These are phyloP conservation scores for Promerops cafer DNA, from an alignment of 2,113 vertebrate genomes.

Conservation along the genomic window DNA sequence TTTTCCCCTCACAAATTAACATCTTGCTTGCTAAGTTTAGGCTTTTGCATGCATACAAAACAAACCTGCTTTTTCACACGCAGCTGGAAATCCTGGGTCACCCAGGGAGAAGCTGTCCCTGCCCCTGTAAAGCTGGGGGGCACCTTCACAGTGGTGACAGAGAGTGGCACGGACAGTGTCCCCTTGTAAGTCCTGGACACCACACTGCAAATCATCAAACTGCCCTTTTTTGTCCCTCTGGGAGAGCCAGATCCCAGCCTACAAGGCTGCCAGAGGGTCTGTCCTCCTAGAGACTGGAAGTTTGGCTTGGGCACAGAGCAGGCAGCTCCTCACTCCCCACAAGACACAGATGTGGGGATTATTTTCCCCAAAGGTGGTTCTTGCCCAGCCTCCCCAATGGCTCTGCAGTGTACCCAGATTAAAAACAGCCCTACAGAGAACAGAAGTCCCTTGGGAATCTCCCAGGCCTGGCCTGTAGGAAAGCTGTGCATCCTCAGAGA, in stretches of 20 bases:
- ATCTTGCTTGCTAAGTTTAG: conserved; percentile 46
- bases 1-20: conserved; percentile 42
- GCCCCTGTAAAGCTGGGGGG: neutral
- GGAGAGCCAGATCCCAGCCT: neutral
- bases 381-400: too few species aligned
- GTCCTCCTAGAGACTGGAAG: neutral
- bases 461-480: neutral
- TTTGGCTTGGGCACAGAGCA: neutral
- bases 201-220: neutral
- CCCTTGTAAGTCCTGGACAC: neutral
- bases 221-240: neutral
- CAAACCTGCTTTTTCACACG: neutral
- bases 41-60: neutral
- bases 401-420: neutral
- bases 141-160: neutral
- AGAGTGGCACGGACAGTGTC: neutral
- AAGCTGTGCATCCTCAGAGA: neutral
- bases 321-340: neutral
- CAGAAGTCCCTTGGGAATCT: neutral
- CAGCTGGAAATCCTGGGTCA: conserved; percentile 23
- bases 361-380: neutral
- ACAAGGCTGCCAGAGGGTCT: neutral
- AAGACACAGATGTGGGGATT: neutral
- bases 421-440: neutral
- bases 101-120: neutral